Percentiles rank a stretch among this genome's conserved stretches.
phyloP scores from a whole-genome alignment of 2,797 vertebrate species.

The Lepus townsendii region DNA sequence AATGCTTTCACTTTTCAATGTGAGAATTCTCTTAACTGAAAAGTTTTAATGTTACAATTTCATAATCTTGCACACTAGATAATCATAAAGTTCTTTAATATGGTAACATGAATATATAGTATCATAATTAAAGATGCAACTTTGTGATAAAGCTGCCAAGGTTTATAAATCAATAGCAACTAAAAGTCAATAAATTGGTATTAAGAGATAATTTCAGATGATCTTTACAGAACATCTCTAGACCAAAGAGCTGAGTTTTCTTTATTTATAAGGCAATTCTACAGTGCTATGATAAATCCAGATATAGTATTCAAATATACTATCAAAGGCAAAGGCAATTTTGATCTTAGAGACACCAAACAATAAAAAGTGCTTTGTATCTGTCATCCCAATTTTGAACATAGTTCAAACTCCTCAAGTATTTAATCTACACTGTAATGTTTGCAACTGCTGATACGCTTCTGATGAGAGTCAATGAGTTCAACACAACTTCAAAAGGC shows the following conservation, averaged over 20 bases:
- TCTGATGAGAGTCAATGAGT: constrained; percentile 77
- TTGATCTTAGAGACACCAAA: constrained; percentile 57
- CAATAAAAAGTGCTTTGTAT: constrained; percentile 54
- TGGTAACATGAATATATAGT: neutral
- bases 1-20: neutral
- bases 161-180: constrained; percentile 14
- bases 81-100: constrained; percentile 9
- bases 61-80: constrained; percentile 31
- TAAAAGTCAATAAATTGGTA: constrained; percentile 10
- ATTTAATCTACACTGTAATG: constrained; percentile 70
- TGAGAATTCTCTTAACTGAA: constrained; percentile 26
- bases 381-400: constrained; percentile 25
- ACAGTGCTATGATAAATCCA: constrained; percentile 60
- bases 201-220: neutral
- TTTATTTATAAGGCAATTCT: constrained; percentile 66
- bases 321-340: constrained; percentile 66
- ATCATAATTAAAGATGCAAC: neutral
- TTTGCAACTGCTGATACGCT: constrained; percentile 67
- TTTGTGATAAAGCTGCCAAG: neutral
- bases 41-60: constrained; percentile 31
- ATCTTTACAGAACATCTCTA: constrained; percentile 14
- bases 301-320: constrained; percentile 27
- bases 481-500: constrained; percentile 82
- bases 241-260: constrained; percentile 18
- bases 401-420: constrained; percentile 71